Percentiles rank a stretch among this genome's conserved stretches.
These are phyloP conservation scores for Drosophila melanogaster DNA, from an alignment of 1,140 invertebrate genomes.

Conservation along the genomic window Release_6_plus_ISO1_MT NC_004354.4:14599001-14599500, in stretches of 20 bases:
- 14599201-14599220: slow-evolving; percentile 6
- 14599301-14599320: slow-evolving; percentile 44
- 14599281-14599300: slow-evolving; percentile 65
- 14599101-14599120: slow-evolving; percentile 11
- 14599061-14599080: neutral
- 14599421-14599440: neutral
- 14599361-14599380: neutral
- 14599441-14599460: slow-evolving; percentile 32
- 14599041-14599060: neutral
- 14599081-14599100: neutral
- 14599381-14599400: neutral
- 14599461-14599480: slow-evolving; percentile 2
- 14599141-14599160: slow-evolving; percentile 3
- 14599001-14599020: too few species aligned
- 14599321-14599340: slow-evolving; percentile 54
- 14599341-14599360: slow-evolving; percentile 47
- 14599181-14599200: slow-evolving; percentile 24
- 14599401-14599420: neutral
- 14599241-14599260: slow-evolving; percentile 31
- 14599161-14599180: slow-evolving; percentile 14
- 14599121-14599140: slow-evolving; percentile 11
- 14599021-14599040: too few species aligned
- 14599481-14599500: slow-evolving; percentile 9
- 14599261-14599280: slow-evolving; percentile 21
- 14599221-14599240: neutral